Evolutionary conservation across 2,113 vertebrate genomes (phyloP).

Genomic region (Dunckerocampus dactyliophorus): DNA sequence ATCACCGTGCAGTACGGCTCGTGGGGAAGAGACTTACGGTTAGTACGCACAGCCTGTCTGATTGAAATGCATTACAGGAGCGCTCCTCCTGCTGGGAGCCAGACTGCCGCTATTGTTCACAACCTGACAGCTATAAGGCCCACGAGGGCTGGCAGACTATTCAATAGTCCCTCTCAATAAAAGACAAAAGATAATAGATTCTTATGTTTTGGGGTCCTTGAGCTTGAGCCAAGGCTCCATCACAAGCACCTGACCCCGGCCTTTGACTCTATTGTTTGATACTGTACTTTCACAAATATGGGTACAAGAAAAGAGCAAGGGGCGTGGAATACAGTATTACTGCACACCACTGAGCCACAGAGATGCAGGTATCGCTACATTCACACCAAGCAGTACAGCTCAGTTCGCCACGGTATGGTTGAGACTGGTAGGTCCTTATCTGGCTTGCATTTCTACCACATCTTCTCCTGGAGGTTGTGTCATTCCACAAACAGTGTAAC

Average conservation of each 20-base stretch:
- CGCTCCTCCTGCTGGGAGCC: constrained; percentile 46
- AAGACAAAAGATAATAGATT: constrained; percentile 57
- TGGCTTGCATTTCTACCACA: too few species aligned
- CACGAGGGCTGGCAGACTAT: constrained; percentile 34
- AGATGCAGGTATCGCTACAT: too few species aligned
- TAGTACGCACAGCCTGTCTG: constrained; percentile 45
- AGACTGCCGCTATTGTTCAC: constrained; percentile 64
- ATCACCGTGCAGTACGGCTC: constrained; percentile 30
- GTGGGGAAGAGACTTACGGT: constrained; percentile 58
- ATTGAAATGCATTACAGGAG: constrained; percentile 67
- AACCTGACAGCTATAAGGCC: constrained; percentile 39
- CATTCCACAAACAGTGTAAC: too few species aligned
- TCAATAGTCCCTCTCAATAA: constrained; percentile 44
- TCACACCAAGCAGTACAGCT: too few species aligned
- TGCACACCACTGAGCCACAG: too few species aligned
- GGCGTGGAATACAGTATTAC: too few species aligned
- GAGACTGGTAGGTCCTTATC: too few species aligned
- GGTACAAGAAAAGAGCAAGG: neutral
- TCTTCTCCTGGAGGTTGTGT: too few species aligned
- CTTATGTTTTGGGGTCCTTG: constrained; percentile 36
- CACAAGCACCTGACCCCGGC: constrained; percentile 35
- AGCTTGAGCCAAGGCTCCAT: constrained; percentile 12
- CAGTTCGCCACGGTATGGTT: too few species aligned
- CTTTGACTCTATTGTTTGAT: constrained; percentile 21
- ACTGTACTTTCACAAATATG: neutral